These are phyloP conservation scores for Netelia fuscicornis DNA, from an alignment of 2,888 invertebrate species.

Conservation along the genomic window DNA sequence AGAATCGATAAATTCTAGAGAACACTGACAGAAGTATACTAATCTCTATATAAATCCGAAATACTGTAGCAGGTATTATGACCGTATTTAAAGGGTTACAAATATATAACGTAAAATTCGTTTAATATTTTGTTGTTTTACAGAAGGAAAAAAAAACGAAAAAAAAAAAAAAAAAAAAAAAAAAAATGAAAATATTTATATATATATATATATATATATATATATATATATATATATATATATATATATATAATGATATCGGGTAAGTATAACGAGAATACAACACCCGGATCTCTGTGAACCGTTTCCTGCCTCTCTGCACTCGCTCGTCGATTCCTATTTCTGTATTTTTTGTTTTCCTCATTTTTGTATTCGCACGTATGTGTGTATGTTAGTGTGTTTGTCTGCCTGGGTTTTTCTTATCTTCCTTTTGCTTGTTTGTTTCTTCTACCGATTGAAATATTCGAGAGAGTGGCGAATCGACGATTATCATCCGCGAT, in stretches of 20 bases:
- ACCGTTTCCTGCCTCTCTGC: too few species aligned
- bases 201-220: too few species aligned
- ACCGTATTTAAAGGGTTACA: conserved; percentile 80
- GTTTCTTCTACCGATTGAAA: conserved; percentile 52
- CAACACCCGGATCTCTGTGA: conserved; percentile 1
- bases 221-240: too few species aligned
- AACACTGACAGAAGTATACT: conserved; percentile 77
- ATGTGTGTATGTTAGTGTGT: too few species aligned
- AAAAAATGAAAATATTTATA: conserved; percentile 54
- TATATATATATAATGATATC: conserved; percentile 67
- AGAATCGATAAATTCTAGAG: conserved; percentile 60
- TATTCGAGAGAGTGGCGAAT: conserved; percentile 31
- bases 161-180: conserved; percentile 24
- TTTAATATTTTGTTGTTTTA: conserved; percentile 67
- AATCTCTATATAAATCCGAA: conserved; percentile 80
- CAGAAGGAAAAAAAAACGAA: conserved; percentile 74
- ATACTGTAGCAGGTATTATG: conserved; percentile 84
- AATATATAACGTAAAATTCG: conserved; percentile 61
- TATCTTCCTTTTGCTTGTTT: background rate
- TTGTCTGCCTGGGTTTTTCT: background rate
- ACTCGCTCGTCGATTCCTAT: too few species aligned
- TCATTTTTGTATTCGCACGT: too few species aligned
- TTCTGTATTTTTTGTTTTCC: background rate
- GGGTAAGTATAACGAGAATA: conserved; percentile 64
- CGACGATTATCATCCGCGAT: conserved; percentile 47